Evolutionary conservation across 2,113 vertebrate species (phyloP).

Genomic region (Platichthys stellatus): DNA sequence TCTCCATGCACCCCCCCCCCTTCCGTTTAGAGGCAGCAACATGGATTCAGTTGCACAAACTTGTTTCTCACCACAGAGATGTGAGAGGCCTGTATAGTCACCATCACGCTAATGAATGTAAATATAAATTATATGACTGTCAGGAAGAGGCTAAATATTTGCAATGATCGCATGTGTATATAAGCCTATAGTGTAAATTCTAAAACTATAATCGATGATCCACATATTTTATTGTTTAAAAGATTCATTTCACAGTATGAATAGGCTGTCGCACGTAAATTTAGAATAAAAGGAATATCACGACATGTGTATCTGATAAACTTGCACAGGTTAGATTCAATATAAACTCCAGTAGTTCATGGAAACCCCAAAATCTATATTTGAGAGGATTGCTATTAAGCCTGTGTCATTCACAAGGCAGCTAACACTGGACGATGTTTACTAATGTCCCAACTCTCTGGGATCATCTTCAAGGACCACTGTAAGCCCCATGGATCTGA

Average conservation of each 20-base stretch:
- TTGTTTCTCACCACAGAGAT: neutral
- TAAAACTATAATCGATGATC: neutral
- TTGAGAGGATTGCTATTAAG: too few relatives aligned
- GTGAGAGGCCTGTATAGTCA: neutral
- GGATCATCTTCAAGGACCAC: too few relatives aligned
- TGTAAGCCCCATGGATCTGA: too few relatives aligned
- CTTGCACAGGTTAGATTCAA: too few relatives aligned
- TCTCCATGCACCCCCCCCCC: neutral
- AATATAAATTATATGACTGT: neutral
- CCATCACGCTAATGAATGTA: conserved; percentile 18
- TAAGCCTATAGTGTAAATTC: neutral
- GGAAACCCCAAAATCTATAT: too few relatives aligned
- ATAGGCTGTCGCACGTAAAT: conserved; percentile 7
- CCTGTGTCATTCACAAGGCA: too few relatives aligned
- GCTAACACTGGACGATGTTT: too few relatives aligned
- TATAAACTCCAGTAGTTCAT: too few relatives aligned
- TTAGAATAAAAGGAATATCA: conserved; percentile 46
- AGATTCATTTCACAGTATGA: neutral
- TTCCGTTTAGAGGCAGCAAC: conserved; percentile 1
- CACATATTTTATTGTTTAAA: neutral
- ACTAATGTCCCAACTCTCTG: too few relatives aligned
- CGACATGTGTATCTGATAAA: neutral
- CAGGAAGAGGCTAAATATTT: neutral
- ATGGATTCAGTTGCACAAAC: conserved; percentile 1
- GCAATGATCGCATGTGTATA: conserved; percentile 26